These are phyloP conservation scores for Oryzias curvinotus DNA, from an alignment of 2,113 vertebrate genomes.

Conservation along the genomic window DNA sequence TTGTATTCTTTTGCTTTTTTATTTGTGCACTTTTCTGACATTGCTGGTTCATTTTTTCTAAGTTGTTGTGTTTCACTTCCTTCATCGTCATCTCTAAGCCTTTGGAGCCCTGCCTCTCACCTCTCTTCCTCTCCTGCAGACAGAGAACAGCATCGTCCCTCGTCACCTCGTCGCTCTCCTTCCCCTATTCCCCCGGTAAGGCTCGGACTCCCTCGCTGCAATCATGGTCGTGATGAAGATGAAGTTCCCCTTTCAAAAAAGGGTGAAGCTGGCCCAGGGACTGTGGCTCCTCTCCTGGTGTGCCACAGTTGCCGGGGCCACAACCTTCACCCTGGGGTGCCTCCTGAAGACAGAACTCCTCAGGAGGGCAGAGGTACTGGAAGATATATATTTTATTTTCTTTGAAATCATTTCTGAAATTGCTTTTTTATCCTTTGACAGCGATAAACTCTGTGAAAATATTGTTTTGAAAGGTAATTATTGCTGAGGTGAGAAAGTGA, in stretches of 20 bases:
- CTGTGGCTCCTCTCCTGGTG: slow-evolving; percentile 84
- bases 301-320: slow-evolving; percentile 73
- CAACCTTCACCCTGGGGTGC: slow-evolving; percentile 80
- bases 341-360: slow-evolving; percentile 82
- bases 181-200: slow-evolving; percentile 58
- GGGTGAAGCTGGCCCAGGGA: slow-evolving; percentile 81
- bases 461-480: background rate
- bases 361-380: slow-evolving; percentile 77
- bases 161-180: slow-evolving; percentile 36
- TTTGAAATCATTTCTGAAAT: background rate
- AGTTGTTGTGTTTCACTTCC: slow-evolving; percentile 6
- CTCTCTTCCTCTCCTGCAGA: slow-evolving; percentile 38
- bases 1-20: background rate
- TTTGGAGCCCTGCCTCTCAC: slow-evolving; percentile 16
- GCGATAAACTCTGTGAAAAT: too few species aligned
- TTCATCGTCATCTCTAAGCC: background rate
- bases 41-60: background rate
- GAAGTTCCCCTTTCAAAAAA: slow-evolving; percentile 82
- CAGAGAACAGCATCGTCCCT: slow-evolving; percentile 43
- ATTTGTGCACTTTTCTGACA: background rate
- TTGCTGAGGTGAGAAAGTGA: background rate
- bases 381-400: background rate
- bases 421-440: background rate
- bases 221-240: slow-evolving; percentile 82
- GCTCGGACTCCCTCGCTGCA: slow-evolving; percentile 37